Percentiles rank a stretch among this genome's conserved stretches.
Conservation (phyloP, 1,140 invertebrate genomes). For the Euura saliciscinereae region DNA sequence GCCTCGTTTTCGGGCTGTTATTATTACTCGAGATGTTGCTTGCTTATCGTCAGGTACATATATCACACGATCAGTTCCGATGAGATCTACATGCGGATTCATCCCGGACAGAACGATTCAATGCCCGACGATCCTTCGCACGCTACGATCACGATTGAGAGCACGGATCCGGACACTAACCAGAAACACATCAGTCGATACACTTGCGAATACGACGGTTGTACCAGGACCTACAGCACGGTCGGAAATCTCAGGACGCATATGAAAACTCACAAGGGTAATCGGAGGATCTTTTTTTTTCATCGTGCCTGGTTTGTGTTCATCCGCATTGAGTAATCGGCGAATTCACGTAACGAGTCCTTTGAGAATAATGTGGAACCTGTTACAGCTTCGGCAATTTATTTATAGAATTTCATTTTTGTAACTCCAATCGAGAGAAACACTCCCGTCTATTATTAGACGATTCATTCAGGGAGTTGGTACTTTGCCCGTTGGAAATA, state of each 20-base stretch:
- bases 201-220: slow-evolving; percentile 89
- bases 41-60: slow-evolving; percentile 63
- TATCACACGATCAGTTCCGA: slow-evolving; percentile 71
- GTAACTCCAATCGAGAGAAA: background rate
- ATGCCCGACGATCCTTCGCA: slow-evolving; percentile 71
- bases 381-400: background rate
- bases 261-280: slow-evolving; percentile 96
- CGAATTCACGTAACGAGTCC: too few relatives aligned
- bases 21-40: background rate
- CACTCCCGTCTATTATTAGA: background rate
- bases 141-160: slow-evolving; percentile 72
- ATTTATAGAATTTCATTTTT: slow-evolving; percentile 2
- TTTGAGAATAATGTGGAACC: too few relatives aligned
- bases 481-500: background rate
- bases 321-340: too few relatives aligned
- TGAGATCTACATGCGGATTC: slow-evolving; percentile 74
- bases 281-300: slow-evolving; percentile 14
- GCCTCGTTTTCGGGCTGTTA: background rate
- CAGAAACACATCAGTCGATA: slow-evolving; percentile 74
- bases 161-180: slow-evolving; percentile 67
- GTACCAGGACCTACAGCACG: slow-evolving; percentile 89
- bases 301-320: too few relatives aligned
- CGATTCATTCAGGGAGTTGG: background rate
- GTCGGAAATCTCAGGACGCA: slow-evolving; percentile 94
- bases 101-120: slow-evolving; percentile 62